Conservation (phyloP, 2,113 vertebrate species). For the Acinonyx jubatus region DNA sequence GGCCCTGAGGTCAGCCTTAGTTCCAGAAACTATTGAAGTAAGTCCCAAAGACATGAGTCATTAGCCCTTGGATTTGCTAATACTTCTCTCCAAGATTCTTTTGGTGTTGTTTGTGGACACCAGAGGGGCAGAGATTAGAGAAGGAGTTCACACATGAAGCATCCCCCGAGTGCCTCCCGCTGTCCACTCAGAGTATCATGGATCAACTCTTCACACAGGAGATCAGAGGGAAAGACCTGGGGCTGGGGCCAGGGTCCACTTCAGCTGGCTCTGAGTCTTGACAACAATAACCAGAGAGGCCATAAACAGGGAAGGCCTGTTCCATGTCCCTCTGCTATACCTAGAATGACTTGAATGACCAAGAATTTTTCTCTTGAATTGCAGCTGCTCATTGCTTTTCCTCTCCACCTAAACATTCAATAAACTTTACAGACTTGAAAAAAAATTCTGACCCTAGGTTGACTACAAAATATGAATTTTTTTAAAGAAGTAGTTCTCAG, state of each 20-base stretch:
- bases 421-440: background rate
- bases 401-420: background rate
- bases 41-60: background rate
- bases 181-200: background rate
- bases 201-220: background rate
- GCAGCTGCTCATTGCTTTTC: background rate
- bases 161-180: background rate
- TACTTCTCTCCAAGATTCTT: background rate
- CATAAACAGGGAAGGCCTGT: background rate
- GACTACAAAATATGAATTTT: background rate
- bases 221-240: background rate
- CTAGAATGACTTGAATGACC: background rate
- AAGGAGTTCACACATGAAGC: background rate
- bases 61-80: background rate
- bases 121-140: background rate
- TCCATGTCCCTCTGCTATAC: background rate
- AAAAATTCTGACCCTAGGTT: background rate
- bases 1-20: background rate
- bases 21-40: background rate
- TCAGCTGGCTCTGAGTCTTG: background rate
- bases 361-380: background rate
- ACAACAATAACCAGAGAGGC: background rate
- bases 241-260: background rate
- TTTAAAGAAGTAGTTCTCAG: background rate
- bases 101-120: background rate